Evolutionary conservation across 2,888 invertebrate genomes (phyloP).

Genomic region (Drosophila phalerata): DNA sequence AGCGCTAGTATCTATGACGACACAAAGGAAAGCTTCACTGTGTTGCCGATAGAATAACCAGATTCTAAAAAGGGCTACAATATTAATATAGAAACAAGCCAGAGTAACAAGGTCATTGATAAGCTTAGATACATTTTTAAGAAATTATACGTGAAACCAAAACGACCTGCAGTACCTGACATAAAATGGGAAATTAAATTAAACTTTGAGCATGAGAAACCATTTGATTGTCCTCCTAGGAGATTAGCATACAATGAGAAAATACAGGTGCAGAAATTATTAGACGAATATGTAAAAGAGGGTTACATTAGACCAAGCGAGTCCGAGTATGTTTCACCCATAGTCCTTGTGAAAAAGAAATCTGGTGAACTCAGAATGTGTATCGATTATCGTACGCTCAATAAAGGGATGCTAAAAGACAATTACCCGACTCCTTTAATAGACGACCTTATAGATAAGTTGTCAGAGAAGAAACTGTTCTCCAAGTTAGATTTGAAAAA

Average conservation of each 20-base stretch:
- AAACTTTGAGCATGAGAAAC: not conserved
- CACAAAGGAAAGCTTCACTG: too few relatives aligned
- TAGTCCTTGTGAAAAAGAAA: not conserved
- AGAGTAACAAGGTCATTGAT: too few relatives aligned
- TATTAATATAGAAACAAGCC: not conserved
- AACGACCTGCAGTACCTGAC: too few relatives aligned
- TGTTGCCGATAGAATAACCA: too few relatives aligned
- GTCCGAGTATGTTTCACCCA: not conserved
- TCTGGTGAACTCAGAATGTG: constrained; percentile 2
- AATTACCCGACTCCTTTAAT: constrained; percentile 15
- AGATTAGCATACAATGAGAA: not conserved
- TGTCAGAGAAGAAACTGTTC: not conserved
- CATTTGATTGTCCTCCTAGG: not conserved
- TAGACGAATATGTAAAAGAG: not conserved
- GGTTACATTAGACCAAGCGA: not conserved
- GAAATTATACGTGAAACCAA: not conserved
- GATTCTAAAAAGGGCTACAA: too few relatives aligned
- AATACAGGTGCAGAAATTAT: not conserved
- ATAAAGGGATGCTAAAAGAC: not conserved
- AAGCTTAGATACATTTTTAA: not conserved
- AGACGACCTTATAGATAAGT: constrained; percentile 1
- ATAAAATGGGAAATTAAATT: constrained; percentile 4
- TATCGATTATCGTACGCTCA: not conserved
- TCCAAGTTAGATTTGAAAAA: constrained; percentile 14
- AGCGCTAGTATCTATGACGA: too few relatives aligned